Base-by-base conservation (phyloP, 2,797 vertebrate genomes). In the Clarias laeviceps region DNA sequence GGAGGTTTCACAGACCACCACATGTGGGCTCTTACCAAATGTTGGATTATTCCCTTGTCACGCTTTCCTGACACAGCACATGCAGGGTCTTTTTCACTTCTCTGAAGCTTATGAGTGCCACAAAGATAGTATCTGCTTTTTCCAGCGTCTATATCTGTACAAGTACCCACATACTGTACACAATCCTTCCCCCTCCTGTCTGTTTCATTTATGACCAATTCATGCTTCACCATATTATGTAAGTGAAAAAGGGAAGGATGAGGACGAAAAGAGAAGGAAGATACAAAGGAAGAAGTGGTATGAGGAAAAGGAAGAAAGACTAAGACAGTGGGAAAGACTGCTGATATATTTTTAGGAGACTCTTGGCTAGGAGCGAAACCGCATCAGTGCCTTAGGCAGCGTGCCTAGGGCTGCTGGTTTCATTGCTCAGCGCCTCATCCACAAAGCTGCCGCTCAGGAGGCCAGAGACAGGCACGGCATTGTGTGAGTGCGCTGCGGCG, bases 321-420 rank as follows among this genome's bases (percentile, higher is more conserved):
- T 45, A n/a, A 68, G 76, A 83, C 73, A 86, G 74, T 85, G 72
- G 81, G 73, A 79, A 81, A 84, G 64, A 59, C 61, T 69, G 45
- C 80, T 45, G 76, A 72, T 83, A 70, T 91, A 90, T 90, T 91
- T 91, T 91, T 88, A 88, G 86, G 85, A 84, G 83, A 64, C 85
- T 85, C 61, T 72, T 81, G 82, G 84, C 83, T 84, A 9, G 27
- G 32, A 84, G 74, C 78, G 45, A 87, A 89, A 87, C 88, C 90
- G 89, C 88, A 87, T 89, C 87, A 91, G 79, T 89, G 72, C 69
- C 73, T 83, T 17, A 82, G 89, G 88, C 90, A 81, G 80, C 24
- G 40, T 86, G 90, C 87, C 90, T 86, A 72, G 78, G 88, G 87
- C 84, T 86, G 87, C 86, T 89, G 90, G 84, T 88, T 91, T 86